These are phyloP conservation scores for Acanthosepion lycidas DNA, from an alignment of 2,888 invertebrate genomes.

Conservation along the genomic window DNA sequence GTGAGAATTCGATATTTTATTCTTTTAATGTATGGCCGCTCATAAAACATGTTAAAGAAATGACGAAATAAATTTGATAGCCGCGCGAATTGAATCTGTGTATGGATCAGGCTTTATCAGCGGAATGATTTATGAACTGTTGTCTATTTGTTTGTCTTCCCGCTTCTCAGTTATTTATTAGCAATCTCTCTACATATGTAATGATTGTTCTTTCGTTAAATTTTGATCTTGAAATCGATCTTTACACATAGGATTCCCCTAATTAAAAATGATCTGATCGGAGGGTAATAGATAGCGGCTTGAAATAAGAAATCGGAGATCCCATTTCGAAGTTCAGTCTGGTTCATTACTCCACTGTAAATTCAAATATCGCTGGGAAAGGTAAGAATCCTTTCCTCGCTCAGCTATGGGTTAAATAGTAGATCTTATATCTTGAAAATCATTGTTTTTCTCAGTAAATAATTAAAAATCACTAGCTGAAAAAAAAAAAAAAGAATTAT, in stretches of 20 bases:
- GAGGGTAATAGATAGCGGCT: too few relatives aligned
- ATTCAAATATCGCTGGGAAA: too few relatives aligned
- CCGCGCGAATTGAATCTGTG: neutral
- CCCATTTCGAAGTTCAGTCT: too few relatives aligned
- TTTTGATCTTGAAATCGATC: neutral
- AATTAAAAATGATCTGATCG: neutral
- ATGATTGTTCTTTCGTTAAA: neutral
- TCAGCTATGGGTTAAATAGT: too few relatives aligned
- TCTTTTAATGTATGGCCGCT: neutral
- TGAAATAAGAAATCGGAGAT: too few relatives aligned
- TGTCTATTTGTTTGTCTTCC: neutral
- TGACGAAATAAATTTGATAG: neutral
- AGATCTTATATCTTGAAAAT: too few relatives aligned
- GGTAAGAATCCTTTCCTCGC: too few relatives aligned
- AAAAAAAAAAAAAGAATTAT: too few relatives aligned
- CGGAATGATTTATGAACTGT: neutral
- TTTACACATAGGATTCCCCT: neutral
- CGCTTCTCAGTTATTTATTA: neutral
- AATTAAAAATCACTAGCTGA: too few relatives aligned
- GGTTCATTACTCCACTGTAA: too few relatives aligned
- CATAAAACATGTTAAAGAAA: conserved; percentile 8
- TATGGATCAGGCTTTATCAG: neutral
- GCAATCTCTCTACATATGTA: neutral
- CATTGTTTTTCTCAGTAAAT: too few relatives aligned
- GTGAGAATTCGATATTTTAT: neutral